Evolutionary conservation across 2,888 invertebrate genomes (phyloP), one percentile per base, ranked within the genome.

Genomic region (Emmelina monodactyla): DNA sequence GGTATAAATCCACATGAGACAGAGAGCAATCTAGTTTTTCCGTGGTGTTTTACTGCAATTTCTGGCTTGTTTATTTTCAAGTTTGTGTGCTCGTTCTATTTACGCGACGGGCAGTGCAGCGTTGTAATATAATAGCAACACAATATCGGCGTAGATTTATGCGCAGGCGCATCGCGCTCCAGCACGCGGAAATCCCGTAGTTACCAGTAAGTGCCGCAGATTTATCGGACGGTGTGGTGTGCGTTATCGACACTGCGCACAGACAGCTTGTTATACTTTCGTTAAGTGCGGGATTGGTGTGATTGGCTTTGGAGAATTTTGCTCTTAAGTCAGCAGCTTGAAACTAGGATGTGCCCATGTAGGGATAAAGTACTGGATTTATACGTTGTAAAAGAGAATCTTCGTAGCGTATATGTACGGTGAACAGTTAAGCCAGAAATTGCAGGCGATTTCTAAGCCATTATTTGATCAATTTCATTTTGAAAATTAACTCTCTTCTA

Each of bases 181-280:
- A 68, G 75, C 79, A 79, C 76, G 73, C 76, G 79, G 79, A 79
- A 79, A 79, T 76, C 78, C 72, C 73, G 73, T 76, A 72, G 78
- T 79, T 79, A 78, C 79, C 78, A 75, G 76, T 76, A 76, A 76
- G 73, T 73, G 76, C 76, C 67, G 72, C 71, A 73, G 76, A 79
- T 79, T 79, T 79, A 79, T 79, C 75, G 73, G 62, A 52, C 46
- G 53, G 37, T 28, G 54, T 62, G 55, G 62, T 62, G 55, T 51
- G 63, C 60, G 58, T 51, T 45, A 47, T 19, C 13, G 16, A 25
- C n/a, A n/a, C n/a, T n/a, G n/a, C n/a, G n/a, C n/a, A n/a, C n/a
- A n/a, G n/a, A n/a, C n/a, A n/a, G n/a, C n/a, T n/a, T n/a, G n/a
- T n/a, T n/a, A n/a, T n/a, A n/a, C n/a, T n/a, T n/a, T n/a, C n/a